Base-by-base conservation (phyloP, 1,140 invertebrate species). In the Zaprionus vittiger region DNA sequence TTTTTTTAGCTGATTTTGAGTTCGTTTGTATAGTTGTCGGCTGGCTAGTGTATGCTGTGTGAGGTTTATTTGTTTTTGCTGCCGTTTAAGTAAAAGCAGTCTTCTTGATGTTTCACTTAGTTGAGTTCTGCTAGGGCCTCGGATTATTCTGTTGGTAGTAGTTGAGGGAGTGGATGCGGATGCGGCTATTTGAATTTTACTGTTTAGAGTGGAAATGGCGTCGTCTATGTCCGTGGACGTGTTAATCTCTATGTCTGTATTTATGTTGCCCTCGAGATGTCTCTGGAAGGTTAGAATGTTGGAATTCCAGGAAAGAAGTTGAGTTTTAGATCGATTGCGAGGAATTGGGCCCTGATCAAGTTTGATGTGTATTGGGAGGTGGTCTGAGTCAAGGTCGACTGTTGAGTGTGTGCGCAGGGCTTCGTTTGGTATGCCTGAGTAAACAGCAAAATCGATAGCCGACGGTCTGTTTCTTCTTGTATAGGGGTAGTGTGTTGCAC, bases 381-480 rank as follows among this genome's bases (percentile, higher is more conserved):
- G 41, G 20, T 63, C 61, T 15, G 61, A 63, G 24, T 47, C 61
- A 14, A 63, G 61, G 20, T 63, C 61, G 6, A 47, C 17, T 15
- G 61, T 47, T 5, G 61, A 47, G 14, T 63, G 24, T 1, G 28
- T 47, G n/a, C 41, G 4, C 4, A 37, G 37, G 14, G 37, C 37
- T 14, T 37, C 37, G 2, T 37, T 37, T 37, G 2, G 12, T 4
- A 37, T 4, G 9, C 37, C 37, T 37, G 37, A 2, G 15, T 55
- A 55, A 15, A 55, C 5, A 7, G 52, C 52, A 15, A 55, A 55
- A 6, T 55, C 52, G 1, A 55, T 55, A 4, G 52, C 52, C 24
- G 52, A 55, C 2, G 52, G 52, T 14, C 52, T 55, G 1, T 26
- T 55, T 55, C 52, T 22, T 3, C 22, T 26, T 2, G 22, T 14